phyloP scores from a whole-genome alignment of 1,140 invertebrate species.

The Ectropis grisescens region DNA sequence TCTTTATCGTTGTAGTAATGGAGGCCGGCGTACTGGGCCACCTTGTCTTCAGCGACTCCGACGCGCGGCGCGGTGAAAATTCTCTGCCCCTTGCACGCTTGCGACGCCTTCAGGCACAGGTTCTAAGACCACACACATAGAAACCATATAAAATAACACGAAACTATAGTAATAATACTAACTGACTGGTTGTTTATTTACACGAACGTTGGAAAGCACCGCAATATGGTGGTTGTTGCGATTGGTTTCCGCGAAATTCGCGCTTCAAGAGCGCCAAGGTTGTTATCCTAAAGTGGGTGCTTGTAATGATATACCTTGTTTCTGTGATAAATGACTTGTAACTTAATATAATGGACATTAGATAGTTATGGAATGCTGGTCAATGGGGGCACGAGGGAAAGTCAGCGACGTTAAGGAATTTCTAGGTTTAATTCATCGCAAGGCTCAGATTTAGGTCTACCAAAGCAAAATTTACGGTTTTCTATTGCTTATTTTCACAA shows the following conservation, averaged over 20 bases:
- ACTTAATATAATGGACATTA: too few species aligned
- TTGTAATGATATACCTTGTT: too few species aligned
- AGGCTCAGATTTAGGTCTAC: too few species aligned
- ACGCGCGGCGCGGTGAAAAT: constrained; percentile 85
- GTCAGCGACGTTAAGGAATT: too few species aligned
- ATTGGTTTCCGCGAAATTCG: background rate
- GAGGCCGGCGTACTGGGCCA: constrained; percentile 90
- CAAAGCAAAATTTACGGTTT: too few species aligned
- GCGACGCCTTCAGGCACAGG: constrained; percentile 88
- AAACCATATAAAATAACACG: constrained; percentile 27
- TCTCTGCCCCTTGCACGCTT: constrained; percentile 85
- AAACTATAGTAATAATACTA: constrained; percentile 9
- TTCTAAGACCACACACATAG: constrained; percentile 72
- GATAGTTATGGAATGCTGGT: too few species aligned
- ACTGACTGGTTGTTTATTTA: background rate
- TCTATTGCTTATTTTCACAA: too few species aligned
- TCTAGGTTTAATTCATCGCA: too few species aligned
- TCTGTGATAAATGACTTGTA: too few species aligned
- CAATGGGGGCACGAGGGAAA: too few species aligned
- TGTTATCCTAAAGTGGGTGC: too few species aligned
- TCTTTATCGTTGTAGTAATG: constrained; percentile 96
- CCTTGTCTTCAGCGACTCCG: constrained; percentile 90
- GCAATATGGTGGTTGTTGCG: background rate
- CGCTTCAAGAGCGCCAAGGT: too few species aligned
- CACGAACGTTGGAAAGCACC: background rate